Percentiles rank a stretch among this genome's conserved stretches.
These are phyloP conservation scores for Lepilemur septentrionalis DNA, from an alignment of 2,797 vertebrate genomes.

Conservation along the genomic window DNA sequence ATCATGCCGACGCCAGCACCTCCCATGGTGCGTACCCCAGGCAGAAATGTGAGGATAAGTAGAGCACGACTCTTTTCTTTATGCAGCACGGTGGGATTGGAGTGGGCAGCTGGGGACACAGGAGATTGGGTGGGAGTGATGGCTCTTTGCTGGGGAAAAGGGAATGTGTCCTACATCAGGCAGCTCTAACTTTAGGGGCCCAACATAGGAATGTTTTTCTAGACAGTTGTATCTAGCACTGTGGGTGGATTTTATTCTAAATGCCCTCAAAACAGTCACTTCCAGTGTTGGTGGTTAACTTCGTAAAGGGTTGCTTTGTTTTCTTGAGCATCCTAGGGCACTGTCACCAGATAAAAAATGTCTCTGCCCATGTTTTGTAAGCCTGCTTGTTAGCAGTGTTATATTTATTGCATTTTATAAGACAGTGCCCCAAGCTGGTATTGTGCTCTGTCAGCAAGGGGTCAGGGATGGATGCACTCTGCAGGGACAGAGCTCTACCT, in stretches of 20 bases:
- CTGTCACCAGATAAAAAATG: not conserved
- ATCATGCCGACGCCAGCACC: slow-evolving; percentile 99
- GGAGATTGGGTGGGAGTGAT: not conserved
- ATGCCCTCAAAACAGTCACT: not conserved
- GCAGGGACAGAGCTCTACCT: not conserved
- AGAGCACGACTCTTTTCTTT: slow-evolving; percentile 86
- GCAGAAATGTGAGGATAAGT: slow-evolving; percentile 99
- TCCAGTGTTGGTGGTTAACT: not conserved
- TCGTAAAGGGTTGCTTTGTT: not conserved
- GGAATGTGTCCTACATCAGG: not conserved
- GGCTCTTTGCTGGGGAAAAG: not conserved
- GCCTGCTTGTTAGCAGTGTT: not conserved
- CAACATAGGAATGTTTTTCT: not conserved
- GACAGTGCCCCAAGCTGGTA: not conserved
- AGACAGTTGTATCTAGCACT: not conserved
- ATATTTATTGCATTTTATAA: not conserved
- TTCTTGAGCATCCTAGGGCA: not conserved
- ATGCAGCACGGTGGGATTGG: slow-evolving; percentile 54
- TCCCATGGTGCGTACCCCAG: slow-evolving; percentile 99
- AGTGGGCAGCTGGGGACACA: not conserved
- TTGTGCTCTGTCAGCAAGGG: not conserved
- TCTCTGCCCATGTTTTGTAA: not conserved
- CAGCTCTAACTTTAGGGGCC: not conserved
- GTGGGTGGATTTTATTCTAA: not conserved
- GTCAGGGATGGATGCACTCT: rapidly evolving